A percentile compares a stretch with the other conserved stretches of the same genome.
phyloP scores from a whole-genome alignment of 2,797 vertebrate species.

The Phaenicophaeus curvirostris region DNA sequence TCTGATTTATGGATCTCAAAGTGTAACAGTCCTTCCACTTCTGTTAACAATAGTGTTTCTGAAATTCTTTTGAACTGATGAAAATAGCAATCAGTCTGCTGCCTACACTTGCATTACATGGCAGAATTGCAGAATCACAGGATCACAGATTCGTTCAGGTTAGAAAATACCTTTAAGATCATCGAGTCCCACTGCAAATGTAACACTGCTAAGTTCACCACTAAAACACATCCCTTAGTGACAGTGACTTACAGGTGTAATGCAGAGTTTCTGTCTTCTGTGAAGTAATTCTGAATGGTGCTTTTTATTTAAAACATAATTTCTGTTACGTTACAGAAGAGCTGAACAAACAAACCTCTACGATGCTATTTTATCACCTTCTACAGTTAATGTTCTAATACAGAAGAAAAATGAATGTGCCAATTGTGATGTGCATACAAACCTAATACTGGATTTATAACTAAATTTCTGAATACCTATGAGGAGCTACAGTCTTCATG shows the following conservation, averaged over 20 bases:
- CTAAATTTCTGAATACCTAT: not conserved
- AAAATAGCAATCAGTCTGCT: not conserved
- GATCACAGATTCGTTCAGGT: too few species aligned
- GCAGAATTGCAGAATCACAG: too few species aligned
- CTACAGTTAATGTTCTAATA: not conserved
- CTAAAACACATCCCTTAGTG: too few species aligned
- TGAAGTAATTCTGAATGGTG: not conserved
- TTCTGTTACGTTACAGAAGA: not conserved
- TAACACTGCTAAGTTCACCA: too few species aligned
- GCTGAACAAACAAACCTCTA: not conserved
- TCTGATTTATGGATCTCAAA: not conserved
- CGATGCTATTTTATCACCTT: not conserved
- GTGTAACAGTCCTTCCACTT: not conserved
- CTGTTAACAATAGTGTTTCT: not conserved
- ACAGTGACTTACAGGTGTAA: not conserved
- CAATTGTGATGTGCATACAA: not conserved
- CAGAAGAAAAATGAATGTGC: not conserved
- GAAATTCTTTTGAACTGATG: not conserved
- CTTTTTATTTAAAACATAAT: not conserved
- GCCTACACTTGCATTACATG: not conserved
- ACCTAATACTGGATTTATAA: not conserved
- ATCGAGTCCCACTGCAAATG: too few species aligned
- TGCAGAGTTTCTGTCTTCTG: not conserved
- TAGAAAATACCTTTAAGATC: too few species aligned
- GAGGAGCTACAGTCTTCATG: not conserved